These are phyloP conservation scores for Andricus curvator DNA, from an alignment of 2,888 invertebrate species.

Conservation along the genomic window DNA sequence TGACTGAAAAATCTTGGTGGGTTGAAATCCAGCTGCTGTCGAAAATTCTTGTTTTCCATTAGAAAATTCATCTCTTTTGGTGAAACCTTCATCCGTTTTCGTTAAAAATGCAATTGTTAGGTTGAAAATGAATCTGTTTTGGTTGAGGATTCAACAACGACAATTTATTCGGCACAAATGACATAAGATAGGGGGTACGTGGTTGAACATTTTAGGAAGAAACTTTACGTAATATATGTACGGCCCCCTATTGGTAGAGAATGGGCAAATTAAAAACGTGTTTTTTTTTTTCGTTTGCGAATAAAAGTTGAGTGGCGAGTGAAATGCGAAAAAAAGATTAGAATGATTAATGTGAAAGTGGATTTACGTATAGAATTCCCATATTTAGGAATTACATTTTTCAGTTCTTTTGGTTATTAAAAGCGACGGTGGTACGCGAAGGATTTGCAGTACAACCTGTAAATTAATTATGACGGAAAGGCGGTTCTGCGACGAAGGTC, in stretches of 20 bases:
- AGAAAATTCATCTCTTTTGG: too few species aligned
- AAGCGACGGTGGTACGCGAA: constrained; percentile 13
- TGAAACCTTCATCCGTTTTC: too few species aligned
- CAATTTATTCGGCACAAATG: too few species aligned
- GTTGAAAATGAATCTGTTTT: too few species aligned
- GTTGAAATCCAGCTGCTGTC: too few species aligned
- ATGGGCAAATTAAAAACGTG: not conserved
- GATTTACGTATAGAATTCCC: constrained; percentile 30
- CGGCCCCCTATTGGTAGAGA: not conserved
- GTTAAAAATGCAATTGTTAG: too few species aligned
- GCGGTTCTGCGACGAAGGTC: constrained; percentile 52
- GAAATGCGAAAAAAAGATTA: not conserved
- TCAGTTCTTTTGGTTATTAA: constrained; percentile 38
- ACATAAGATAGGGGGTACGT: too few species aligned
- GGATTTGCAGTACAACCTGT: constrained; percentile 39
- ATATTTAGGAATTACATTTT: constrained; percentile 35
- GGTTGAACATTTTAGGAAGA: too few species aligned
- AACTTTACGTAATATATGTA: too few species aligned
- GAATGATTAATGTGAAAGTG: constrained; percentile 4
- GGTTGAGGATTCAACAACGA: too few species aligned
- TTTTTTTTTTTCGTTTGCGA: not conserved
- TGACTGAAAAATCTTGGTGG: too few species aligned
- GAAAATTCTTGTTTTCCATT: too few species aligned
- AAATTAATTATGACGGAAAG: constrained; percentile 48
- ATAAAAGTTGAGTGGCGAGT: not conserved